phyloP scores from a whole-genome alignment of 2,113 vertebrate species.

The Elaphurus davidianus region DNA sequence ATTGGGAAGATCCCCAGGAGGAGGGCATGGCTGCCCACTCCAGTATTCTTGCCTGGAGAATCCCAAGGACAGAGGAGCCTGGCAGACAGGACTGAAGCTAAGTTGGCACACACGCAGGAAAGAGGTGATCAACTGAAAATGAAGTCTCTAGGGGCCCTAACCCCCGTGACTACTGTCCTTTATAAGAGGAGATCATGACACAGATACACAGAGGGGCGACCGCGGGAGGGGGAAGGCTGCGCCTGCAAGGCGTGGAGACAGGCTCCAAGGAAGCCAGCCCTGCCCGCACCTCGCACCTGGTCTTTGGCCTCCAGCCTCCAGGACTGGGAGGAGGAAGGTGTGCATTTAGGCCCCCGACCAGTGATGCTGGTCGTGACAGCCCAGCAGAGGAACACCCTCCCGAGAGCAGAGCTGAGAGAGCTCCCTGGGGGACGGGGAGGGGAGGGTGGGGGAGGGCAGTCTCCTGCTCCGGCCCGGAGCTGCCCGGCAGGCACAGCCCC shows the following conservation, averaged over 20 bases:
- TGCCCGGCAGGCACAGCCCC: background rate
- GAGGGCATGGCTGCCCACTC: background rate
- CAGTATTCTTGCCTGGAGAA: background rate
- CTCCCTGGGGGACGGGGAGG: fast-evolving
- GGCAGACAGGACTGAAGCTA: background rate
- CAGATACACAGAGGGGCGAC: background rate
- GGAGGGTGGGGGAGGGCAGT: background rate
- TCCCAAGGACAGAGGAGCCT: background rate
- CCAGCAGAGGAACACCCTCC: background rate
- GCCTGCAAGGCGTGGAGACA: no score
- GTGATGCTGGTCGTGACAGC: fast-evolving
- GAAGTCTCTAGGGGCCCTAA: background rate
- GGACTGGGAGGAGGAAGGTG: fast-evolving
- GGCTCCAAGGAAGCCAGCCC: no score
- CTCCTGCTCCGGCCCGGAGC: background rate
- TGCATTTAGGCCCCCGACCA: fast-evolving
- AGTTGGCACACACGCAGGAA: background rate
- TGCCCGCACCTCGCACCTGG: background rate
- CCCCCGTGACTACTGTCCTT: background rate
- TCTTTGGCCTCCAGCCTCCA: background rate
- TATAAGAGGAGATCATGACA: background rate
- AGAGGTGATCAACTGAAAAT: background rate
- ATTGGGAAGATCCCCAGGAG: background rate
- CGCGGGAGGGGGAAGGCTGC: fast-evolving
- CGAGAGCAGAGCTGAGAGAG: background rate